Evolutionary conservation across 1,140 invertebrate genomes (phyloP).

Genomic region (Habropoda laboriosa): DNA sequence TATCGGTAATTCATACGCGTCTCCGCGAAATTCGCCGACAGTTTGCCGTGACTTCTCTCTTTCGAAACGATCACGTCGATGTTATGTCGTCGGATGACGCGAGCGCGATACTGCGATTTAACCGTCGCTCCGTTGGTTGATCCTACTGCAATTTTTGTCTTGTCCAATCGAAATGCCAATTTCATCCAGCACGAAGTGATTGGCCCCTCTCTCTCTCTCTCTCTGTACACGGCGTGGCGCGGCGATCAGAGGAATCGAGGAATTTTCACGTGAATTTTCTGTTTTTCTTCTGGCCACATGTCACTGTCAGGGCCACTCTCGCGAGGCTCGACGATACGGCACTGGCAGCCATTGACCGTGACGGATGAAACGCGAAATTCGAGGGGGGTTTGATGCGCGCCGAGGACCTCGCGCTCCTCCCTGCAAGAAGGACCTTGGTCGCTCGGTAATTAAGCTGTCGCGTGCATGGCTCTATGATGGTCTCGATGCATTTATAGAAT

Average conservation of each 20-base stretch:
- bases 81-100: not conserved
- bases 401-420: slow-evolving; percentile 21
- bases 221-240: not conserved
- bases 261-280: slow-evolving; percentile 59
- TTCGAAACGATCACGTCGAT: not conserved
- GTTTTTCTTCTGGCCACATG: slow-evolving; percentile 58
- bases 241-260: slow-evolving; percentile 32
- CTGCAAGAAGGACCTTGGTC: not conserved
- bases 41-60: not conserved
- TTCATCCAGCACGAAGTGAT: slow-evolving; percentile 59
- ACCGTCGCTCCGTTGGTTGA: slow-evolving; percentile 6
- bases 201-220: slow-evolving; percentile 21
- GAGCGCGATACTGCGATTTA: slow-evolving; percentile 18
- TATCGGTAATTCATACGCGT: not conserved
- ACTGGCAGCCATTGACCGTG: slow-evolving; percentile 60
- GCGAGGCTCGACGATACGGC: slow-evolving; percentile 55
- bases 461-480: not conserved
- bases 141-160: slow-evolving; percentile 60
- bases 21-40: not conserved
- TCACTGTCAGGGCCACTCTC: slow-evolving; percentile 65
- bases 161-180: slow-evolving; percentile 68
- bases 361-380: slow-evolving; percentile 62
- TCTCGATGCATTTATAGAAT: too few species aligned
- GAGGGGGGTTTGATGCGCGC: slow-evolving; percentile 46
- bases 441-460: slow-evolving; percentile 19